Base-by-base conservation (phyloP, 2,888 invertebrate genomes). In the Drosophila merina region DNA sequence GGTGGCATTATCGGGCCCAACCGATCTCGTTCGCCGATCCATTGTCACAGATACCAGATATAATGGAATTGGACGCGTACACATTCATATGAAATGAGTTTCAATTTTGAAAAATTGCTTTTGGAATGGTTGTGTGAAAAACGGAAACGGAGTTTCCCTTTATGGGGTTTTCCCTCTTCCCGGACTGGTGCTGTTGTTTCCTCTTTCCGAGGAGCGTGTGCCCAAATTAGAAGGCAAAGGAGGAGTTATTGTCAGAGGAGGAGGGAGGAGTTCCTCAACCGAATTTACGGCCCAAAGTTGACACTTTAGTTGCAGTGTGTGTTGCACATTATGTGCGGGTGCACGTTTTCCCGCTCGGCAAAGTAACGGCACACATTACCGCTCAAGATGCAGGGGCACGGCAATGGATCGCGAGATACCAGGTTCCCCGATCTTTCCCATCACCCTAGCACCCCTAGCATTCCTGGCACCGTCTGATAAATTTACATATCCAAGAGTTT, bases 51-150 rank as follows among this genome's bases (percentile, higher is more conserved):
- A 87, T 82, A 84, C 70, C 68, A 68, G 68, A 77, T 75, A 86
- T 79, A 74, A 74, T 36, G 86, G 77, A 80, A 66, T 73, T 85
- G 63, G 36, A 36, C 44, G 40, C 40, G 14, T 6, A 66, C 36
- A 64, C 40, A 79, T 75, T 66, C 71, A 70, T 79, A 76, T 67
- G 38, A 84, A 82, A 85, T 87, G 83, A 82, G 76, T 87, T 82
- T 82, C 82, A 87, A 82, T 82, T 82, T 82, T 82, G 82, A 82
- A 82, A 82, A 82, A 87, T 82, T 85, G 88, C 88, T 66, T 74
- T 72, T 57, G 49, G 85, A 44, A 85, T 82, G 87, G 20, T 72
- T 82, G 87, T 82, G 88, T 82, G 88, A 82, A 82, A 78, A 87
- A 78, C 82, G 82, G 88, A 82, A 82, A 87, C 87, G 55, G 55